phyloP scores from a whole-genome alignment of 2,113 vertebrate genomes.

The Rousettus leschenaultii region DNA sequence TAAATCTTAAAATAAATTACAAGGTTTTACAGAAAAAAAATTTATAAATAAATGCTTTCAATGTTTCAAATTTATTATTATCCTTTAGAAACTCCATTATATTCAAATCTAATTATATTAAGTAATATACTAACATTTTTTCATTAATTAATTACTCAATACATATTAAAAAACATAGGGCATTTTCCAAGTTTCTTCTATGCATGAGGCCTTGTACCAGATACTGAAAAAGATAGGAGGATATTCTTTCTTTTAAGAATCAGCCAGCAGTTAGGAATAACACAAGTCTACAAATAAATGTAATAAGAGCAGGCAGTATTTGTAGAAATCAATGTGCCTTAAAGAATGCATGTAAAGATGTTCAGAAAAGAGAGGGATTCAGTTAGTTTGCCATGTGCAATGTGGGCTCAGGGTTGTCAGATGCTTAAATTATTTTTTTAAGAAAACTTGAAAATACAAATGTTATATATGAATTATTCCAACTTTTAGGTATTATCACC shows the following conservation, averaged over 20 bases:
- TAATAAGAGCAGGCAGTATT: background rate
- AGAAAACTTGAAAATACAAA: background rate
- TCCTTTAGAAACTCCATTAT: background rate
- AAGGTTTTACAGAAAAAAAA: background rate
- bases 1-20: background rate
- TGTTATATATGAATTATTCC: background rate
- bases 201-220: background rate
- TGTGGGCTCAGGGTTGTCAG: background rate
- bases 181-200: background rate
- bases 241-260: background rate
- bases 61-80: background rate
- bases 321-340: background rate
- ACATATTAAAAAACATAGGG: background rate
- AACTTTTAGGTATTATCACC: background rate
- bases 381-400: background rate
- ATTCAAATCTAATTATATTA: background rate
- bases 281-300: background rate
- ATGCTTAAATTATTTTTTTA: background rate
- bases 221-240: background rate
- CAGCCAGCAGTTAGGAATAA: background rate
- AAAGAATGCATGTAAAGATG: background rate
- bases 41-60: background rate
- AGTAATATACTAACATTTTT: background rate
- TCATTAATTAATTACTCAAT: background rate
- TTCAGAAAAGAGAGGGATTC: background rate